Base-by-base conservation (phyloP, 2,113 vertebrate species). In the Tetrax tetrax region DNA sequence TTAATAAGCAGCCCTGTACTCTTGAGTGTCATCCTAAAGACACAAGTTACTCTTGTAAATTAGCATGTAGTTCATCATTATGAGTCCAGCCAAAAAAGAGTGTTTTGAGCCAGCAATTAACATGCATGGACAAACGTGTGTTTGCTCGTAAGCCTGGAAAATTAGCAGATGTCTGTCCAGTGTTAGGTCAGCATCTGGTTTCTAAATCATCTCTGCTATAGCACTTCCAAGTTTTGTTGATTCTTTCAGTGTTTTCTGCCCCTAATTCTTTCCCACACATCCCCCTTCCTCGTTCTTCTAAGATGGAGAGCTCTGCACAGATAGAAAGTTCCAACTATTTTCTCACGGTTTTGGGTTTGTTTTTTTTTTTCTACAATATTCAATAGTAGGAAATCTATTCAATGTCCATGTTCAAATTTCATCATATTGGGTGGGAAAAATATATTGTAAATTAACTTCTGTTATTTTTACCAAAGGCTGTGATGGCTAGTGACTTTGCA, bases 401-500 rank as follows among this genome's bases (percentile, higher is more conserved):
- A 33, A 4, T 27, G 16, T 35, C 13, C 16, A 1, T 16, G 29
- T n/a, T 64, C 21, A 63, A 38, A 60, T 65, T 59, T 41, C 13
- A 37, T 75, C 24, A 17, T 6, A 7, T 3, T 43, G 24, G 1
- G 0, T 41, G 25, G 31, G 60, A 5, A 80, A 51, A 6, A 6
- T 25, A 7, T 7, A 2, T n/a, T 80, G 31, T 89, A 60, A 94
- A 59, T 24, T 22, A 50, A 75, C 17, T 60, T 48, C 16, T 48
- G 0, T 59, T 74, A 10, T 45, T 93, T 82, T 81, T 38, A 37
- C 83, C 83, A 21, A 97, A 99, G 99, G 99, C 99, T 4, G 99
- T 99, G 93, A 99, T 99, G 99, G 99, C 99, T 57, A 99, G 99
- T 53, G 99, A 99, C 96, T 99, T 99, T 77, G 98, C 99, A 60